These are phyloP conservation scores for Sturnira hondurensis DNA, from an alignment of 2,113 vertebrate genomes.

Conservation along the genomic window DNA sequence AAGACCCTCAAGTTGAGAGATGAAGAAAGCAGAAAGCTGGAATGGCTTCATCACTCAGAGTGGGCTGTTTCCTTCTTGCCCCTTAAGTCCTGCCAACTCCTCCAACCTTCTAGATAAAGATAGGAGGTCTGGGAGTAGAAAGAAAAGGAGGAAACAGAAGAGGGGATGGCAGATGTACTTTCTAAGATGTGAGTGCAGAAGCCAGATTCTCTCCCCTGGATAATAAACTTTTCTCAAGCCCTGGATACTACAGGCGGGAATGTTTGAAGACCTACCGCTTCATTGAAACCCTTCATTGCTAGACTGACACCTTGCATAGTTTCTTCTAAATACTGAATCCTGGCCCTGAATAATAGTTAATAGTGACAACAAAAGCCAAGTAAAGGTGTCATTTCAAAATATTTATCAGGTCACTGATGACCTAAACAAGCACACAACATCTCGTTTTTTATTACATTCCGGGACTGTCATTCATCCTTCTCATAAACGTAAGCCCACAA, in stretches of 20 bases:
- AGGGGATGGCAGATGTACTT: not conserved
- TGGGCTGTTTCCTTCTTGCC: not conserved
- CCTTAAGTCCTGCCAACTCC: not conserved
- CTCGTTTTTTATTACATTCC: constrained; percentile 46
- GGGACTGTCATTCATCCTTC: constrained; percentile 61
- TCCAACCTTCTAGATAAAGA: not conserved
- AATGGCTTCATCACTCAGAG: not conserved
- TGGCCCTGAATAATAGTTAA: constrained; percentile 30
- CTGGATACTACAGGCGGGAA: not conserved
- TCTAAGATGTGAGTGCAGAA: not conserved
- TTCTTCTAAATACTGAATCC: constrained; percentile 18
- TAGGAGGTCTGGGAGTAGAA: not conserved
- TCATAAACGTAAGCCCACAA: constrained; percentile 52
- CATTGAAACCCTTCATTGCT: not conserved
- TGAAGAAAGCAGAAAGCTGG: not conserved
- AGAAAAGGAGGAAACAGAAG: not conserved
- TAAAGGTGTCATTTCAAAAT: constrained; percentile 48
- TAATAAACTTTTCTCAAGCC: not conserved
- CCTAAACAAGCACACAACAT: constrained; percentile 43
- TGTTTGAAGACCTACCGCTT: not conserved
- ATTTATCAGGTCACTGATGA: constrained; percentile 34
- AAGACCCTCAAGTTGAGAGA: not conserved
- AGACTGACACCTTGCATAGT: not conserved
- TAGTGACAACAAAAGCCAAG: constrained; percentile 48
- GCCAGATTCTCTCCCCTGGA: not conserved